Evolutionary conservation across 2,888 invertebrate genomes (phyloP), one percentile per base, ranked within the genome.

Genomic region (Caenorhabditis sp.): DNA sequence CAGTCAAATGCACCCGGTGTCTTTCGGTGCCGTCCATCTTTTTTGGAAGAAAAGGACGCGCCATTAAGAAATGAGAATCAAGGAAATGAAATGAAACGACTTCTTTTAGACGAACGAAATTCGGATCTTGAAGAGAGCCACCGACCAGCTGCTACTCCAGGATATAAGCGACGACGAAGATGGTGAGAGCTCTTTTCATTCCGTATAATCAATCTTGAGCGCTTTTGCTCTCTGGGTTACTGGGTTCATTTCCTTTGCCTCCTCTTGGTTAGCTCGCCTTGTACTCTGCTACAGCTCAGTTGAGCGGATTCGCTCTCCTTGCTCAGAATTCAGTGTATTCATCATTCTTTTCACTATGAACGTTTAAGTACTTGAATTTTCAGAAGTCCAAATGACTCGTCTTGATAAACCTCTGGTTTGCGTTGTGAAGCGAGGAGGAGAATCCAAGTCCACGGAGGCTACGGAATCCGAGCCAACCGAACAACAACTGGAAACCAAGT

Each of bases 341-440:
- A 51, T n/a, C n/a, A n/a, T n/a, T n/a, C n/a, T n/a, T n/a, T n/a
- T n/a, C n/a, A n/a, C n/a, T n/a, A n/a, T n/a, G n/a, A n/a, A n/a
- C n/a, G n/a, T n/a, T n/a, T n/a, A n/a, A n/a, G n/a, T n/a, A n/a
- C n/a, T n/a, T n/a, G n/a, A 28, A 24, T 51, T 83, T 86, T 22
- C 82, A 88, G 87, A 87, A 38, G 80, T 87, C 26, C 86, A 86
- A 79, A 85, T 88, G 86, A 88, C 88, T 22, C 86, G 87, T 73
- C 76, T 88, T 35, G 84, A 86, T 63, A 87, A 85, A 54, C 86
- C 87, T 38, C 76, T 69, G 7, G 80, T 85, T n/a, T 81, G 74
- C 31, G 64, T 87, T 14, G 80, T 87, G 26, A 84, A 86, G 41
- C 73, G 88, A 66, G 70, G 72, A 47, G 59, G 68, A 35, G 76